These are phyloP conservation scores for Arizona elegans DNA, from an alignment of 2,113 vertebrate species.

Conservation along the genomic window DNA sequence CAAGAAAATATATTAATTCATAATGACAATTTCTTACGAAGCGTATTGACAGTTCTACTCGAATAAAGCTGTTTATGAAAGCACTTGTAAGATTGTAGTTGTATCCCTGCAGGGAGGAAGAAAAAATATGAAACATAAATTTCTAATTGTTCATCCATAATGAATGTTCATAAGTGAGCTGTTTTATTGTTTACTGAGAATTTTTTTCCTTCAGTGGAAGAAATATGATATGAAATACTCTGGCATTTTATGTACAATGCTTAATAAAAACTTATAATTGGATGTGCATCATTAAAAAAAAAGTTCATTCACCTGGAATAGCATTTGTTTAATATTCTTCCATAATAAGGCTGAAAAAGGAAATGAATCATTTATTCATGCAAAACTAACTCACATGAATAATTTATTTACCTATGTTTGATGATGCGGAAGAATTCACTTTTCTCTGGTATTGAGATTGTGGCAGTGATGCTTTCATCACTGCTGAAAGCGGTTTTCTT, in stretches of 20 bases:
- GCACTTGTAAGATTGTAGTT: not conserved
- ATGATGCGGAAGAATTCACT: conserved; percentile 62
- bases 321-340: conserved; percentile 68
- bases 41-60: not conserved
- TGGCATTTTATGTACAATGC: conserved; percentile 26
- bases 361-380: conserved; percentile 74
- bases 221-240: conserved; percentile 14
- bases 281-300: conserved; percentile 59
- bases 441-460: conserved; percentile 36
- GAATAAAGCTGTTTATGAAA: not conserved
- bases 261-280: conserved; percentile 64
- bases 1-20: conserved; percentile 35
- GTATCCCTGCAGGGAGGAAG: not conserved
- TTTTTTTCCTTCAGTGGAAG: conserved; percentile 17
- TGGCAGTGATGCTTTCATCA: not conserved
- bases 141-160: conserved; percentile 12
- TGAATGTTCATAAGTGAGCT: conserved; percentile 7
- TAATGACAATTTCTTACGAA: conserved; percentile 13
- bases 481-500: not conserved
- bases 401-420: conserved; percentile 72
- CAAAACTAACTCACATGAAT: conserved; percentile 70
- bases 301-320: conserved; percentile 62
- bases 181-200: conserved; percentile 13
- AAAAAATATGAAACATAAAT: not conserved
- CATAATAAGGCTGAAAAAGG: conserved; percentile 54